Percentiles rank a stretch among this genome's conserved stretches.
Evolutionary conservation across 2,888 invertebrate genomes (phyloP).

Genomic region (Tinea semifulvella): DNA sequence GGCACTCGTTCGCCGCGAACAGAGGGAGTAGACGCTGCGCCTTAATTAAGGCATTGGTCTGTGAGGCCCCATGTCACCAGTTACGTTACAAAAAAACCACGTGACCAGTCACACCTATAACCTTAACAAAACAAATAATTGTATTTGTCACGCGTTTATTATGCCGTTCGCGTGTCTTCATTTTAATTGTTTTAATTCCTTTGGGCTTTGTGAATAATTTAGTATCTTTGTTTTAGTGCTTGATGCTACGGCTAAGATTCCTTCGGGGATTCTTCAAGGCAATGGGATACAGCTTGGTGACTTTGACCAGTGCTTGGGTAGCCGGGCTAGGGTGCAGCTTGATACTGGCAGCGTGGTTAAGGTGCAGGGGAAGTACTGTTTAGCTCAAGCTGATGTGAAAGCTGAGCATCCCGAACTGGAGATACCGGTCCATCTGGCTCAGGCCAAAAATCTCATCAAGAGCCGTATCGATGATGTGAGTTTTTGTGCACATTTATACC

Average conservation of each 20-base stretch:
- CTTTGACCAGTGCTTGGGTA: constrained; percentile 73
- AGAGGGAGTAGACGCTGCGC: too few species aligned
- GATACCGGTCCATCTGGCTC: constrained; percentile 70
- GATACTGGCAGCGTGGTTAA: constrained; percentile 66
- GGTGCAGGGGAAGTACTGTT: constrained; percentile 74
- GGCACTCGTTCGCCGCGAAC: too few species aligned
- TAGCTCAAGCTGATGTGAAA: constrained; percentile 71
- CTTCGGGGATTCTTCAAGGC: constrained; percentile 73
- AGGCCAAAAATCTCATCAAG: constrained; percentile 70
- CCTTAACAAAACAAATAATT: constrained; percentile 1
- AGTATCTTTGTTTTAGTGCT: constrained; percentile 67
- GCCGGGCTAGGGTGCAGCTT: constrained; percentile 68
- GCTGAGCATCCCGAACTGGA: constrained; percentile 66
- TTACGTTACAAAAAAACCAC: too few species aligned
- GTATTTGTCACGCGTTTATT: not conserved
- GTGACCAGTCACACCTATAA: too few species aligned
- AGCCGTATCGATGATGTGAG: constrained; percentile 71
- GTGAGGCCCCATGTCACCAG: too few species aligned
- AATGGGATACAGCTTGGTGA: constrained; percentile 77
- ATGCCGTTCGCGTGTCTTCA: constrained; percentile 8
- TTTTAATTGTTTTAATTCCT: constrained; percentile 8
- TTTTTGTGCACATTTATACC: too few species aligned
- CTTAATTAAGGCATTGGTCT: too few species aligned
- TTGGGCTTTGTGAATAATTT: constrained; percentile 2
- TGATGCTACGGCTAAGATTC: constrained; percentile 76